Evolutionary conservation across 2,888 invertebrate genomes (phyloP), one percentile per base, ranked within the genome.

Genomic region (Euproctis similis): DNA sequence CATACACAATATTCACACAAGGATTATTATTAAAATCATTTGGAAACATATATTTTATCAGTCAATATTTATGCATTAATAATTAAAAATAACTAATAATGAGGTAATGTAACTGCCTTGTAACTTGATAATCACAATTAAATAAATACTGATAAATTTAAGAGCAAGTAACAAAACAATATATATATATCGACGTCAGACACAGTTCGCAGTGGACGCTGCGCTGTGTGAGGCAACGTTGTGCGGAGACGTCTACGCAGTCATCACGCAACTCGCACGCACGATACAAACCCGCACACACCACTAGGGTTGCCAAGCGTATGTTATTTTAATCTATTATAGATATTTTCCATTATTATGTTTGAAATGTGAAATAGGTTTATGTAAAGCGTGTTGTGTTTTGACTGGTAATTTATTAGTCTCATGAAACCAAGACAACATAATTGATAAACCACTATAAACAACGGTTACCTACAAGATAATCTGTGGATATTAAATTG

Each of bases 41-140:
- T 81, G 81, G 78, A 80, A 80, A 82, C 72, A n/a, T n/a, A n/a
- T 72, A 78, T 71, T 69, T 71, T 73, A 77, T 81, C 81, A 82
- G 81, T 81, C 81, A 71, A 75, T 68, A 73, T 69, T 75, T 72
- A 80, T 65, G 64, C 67, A 73, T 70, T 75, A 73, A 70, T 69
- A 70, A 72, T 69, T 65, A 75, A 71, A 73, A 14, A 14, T 4
- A n/a, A n/a, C n/a, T n/a, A 74, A 74, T 42, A 66, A 71, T 73
- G 76, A 78, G 80, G 78, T 77, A 75, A 71, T 69, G 60, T 62
- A 70, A 74, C 72, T 77, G 77, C 76, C 73, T 67, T 73, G 69
- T 59, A 63, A 70, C 63, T 67, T 77, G 73, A 70, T 72, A 73
- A 78, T 77, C 72, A 78, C 74, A 77, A 68, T 74, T 52, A 65